Conservation (phyloP, 2,797 vertebrate species). For the Leptatherina wallacei region DNA sequence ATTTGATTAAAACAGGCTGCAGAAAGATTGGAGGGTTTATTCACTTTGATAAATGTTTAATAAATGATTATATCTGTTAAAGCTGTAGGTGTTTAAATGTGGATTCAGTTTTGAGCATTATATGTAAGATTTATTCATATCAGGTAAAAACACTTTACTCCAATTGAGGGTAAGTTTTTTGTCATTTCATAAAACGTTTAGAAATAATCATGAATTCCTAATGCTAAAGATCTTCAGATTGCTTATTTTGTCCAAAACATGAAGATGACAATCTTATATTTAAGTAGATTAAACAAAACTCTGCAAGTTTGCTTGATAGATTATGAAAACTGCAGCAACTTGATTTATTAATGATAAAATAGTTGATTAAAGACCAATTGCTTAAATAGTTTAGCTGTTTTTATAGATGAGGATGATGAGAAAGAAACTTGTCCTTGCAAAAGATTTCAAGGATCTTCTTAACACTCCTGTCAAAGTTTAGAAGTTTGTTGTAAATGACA, state of each 20-base stretch:
- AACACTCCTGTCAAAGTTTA: not conserved
- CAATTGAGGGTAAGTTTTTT: not conserved
- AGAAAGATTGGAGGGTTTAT: no score
- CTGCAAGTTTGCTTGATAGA: not conserved
- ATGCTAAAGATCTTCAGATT: not conserved
- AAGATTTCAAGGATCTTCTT: not conserved
- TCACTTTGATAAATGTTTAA: not conserved
- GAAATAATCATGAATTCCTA: no score
- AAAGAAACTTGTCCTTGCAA: not conserved
- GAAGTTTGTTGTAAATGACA: not conserved
- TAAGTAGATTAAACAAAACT: not conserved
- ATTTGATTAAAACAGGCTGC: not conserved
- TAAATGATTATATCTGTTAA: not conserved
- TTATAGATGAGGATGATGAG: not conserved
- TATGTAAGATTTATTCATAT: no score
- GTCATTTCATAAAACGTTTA: not conserved
- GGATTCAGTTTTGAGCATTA: not conserved
- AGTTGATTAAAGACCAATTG: not conserved
- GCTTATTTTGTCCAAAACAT: not conserved
- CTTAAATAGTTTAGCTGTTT: not conserved
- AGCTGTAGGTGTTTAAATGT: fast-evolving
- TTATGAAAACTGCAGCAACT: not conserved
- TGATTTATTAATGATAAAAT: not conserved
- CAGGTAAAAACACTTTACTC: not conserved
- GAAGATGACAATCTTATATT: not conserved